Evolutionary conservation across 92 coral and sea anemone species (phyloP).

Genomic region (Umimayanthus chanpuru): DNA sequence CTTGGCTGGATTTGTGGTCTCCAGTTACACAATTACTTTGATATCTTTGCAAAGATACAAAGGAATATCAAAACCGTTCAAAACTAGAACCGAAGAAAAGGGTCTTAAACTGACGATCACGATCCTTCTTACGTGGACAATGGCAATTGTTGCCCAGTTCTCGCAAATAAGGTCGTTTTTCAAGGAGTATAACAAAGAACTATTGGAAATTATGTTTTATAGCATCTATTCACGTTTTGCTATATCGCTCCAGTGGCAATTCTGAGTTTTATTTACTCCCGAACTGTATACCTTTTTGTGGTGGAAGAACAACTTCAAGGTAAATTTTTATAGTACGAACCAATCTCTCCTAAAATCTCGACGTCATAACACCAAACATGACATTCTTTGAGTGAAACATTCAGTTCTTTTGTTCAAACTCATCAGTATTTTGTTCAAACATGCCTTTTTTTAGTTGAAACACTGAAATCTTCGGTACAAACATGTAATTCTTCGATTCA

Average conservation of each 20-base stretch:
- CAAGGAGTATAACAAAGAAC: background rate
- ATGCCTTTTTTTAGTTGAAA: no score
- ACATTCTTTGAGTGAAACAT: no score
- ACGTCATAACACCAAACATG: constrained; percentile 43
- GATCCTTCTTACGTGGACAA: constrained; percentile 33
- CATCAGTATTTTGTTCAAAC: no score
- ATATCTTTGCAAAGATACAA: constrained; percentile 42
- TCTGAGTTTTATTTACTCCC: constrained; percentile 33
- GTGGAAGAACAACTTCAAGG: constrained; percentile 19
- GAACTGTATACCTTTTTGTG: constrained; percentile 42
- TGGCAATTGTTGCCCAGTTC: background rate
- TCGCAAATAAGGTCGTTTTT: no score
- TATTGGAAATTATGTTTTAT: background rate
- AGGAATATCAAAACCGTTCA: constrained; percentile 39
- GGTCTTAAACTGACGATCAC: constrained; percentile 31
- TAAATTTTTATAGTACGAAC: background rate
- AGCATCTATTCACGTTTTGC: constrained; percentile 6
- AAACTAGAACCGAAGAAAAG: constrained; percentile 36
- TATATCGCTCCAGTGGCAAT: constrained; percentile 35
- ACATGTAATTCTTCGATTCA: no score
- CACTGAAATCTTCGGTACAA: no score
- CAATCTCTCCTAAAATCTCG: constrained; percentile 48
- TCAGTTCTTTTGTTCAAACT: no score
- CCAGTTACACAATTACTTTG: constrained; percentile 37
- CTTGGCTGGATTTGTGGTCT: constrained; percentile 13